A percentile compares a stretch with the other conserved stretches of the same genome.
Evolutionary conservation across 2,888 invertebrate species (phyloP).

Genomic region (Drosophila paramelanica): DNA sequence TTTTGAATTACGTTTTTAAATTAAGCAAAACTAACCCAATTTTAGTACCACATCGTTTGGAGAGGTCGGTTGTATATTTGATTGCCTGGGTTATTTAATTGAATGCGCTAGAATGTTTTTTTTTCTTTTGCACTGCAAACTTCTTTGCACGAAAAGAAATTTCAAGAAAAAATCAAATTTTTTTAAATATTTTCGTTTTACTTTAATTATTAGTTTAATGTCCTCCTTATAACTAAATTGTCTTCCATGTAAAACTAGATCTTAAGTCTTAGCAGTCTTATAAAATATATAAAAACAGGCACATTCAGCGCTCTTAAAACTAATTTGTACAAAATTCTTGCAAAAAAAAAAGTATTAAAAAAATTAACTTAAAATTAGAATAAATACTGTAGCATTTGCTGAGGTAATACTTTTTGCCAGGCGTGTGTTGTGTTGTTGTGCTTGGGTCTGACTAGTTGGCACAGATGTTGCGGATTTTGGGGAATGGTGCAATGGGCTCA

Average conservation of each 20-base stretch:
- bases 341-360: slow-evolving; percentile 39
- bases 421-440: slow-evolving; percentile 44
- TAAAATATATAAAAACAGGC: slow-evolving; percentile 63
- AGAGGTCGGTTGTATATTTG: too few relatives aligned
- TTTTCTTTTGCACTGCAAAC: too few relatives aligned
- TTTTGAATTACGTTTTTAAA: too few relatives aligned
- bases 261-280: slow-evolving; percentile 49
- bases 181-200: slow-evolving; percentile 22
- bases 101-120: too few relatives aligned
- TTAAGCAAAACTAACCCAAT: too few relatives aligned
- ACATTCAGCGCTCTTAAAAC: slow-evolving; percentile 53
- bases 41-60: too few relatives aligned
- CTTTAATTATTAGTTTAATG: slow-evolving; percentile 61
- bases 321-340: slow-evolving; percentile 64
- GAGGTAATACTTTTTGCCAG: slow-evolving; percentile 76
- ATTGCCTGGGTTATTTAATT: too few relatives aligned
- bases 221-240: slow-evolving; percentile 62
- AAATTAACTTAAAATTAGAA: slow-evolving; percentile 53
- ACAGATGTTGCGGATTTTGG: background rate
- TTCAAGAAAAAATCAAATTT: background rate
- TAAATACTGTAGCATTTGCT: slow-evolving; percentile 68
- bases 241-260: slow-evolving; percentile 64
- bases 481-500: slow-evolving; percentile 25
- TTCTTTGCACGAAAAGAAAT: background rate
- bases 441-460: slow-evolving; percentile 41